Evolutionary conservation across 2,113 vertebrate species (phyloP), one percentile per base, ranked within the genome.

Genomic region (Calyptomena viridis): DNA sequence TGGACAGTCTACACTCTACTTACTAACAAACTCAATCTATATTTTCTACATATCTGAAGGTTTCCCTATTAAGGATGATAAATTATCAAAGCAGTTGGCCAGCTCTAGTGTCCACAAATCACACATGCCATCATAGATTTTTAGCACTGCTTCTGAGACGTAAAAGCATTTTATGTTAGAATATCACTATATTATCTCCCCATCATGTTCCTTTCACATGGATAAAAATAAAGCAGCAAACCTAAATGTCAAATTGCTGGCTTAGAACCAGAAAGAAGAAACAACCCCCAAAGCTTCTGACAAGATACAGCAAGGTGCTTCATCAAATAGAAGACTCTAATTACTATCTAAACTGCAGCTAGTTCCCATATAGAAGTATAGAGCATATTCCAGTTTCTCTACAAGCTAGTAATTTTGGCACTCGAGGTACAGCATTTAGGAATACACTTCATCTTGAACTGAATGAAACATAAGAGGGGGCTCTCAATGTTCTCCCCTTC

Each of bases 231-330:
- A 56, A 84, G 21, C 6, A 35, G 5, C 40, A 75, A 81, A 35
- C 7, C 10, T 59, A 50, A 75, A 15, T 4, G 5, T 2, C 16
- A 63, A 30, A 18, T 63, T 53, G 1, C 11, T 82, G 8, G 2
- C 19, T 24, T n/a, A 75, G 25, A 71, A 28, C 7, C 12, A 82
- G 49, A 14, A 92, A 49, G 35, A 64, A 53, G 12, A 39, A 67
- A 60, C 21, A 35, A 33, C 12, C 3, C 4, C 1, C 33, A 42
- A 17, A 62, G 2, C 0, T 63, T 14, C n/a, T 14, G 7, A 63
- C 18, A 75, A 55, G 9, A 23, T 12, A 14, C 8, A 50, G 5
- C 1, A 2, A 83, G 6, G 17, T 21, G 2, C 8, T 87, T 74
- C 17, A 53, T 47, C 24, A 55, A 55, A 37, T 1, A 20, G 8